Evolutionary conservation across 2,113 vertebrate species (phyloP).

Genomic region (Trinectes maculatus): DNA sequence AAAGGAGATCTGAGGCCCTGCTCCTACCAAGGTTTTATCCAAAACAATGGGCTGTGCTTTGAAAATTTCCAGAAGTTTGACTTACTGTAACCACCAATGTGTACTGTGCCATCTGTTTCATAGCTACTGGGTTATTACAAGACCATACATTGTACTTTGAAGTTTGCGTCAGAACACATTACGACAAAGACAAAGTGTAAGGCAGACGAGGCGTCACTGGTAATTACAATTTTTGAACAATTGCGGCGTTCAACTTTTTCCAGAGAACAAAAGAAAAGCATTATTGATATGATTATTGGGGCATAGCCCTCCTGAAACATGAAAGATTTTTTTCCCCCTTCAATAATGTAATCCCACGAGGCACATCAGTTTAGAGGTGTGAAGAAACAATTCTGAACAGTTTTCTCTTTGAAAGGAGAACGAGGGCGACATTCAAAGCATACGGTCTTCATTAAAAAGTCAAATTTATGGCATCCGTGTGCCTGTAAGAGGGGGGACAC

Average conservation of each 20-base stretch:
- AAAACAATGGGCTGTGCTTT: conserved; percentile 72
- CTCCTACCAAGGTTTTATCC: conserved; percentile 55
- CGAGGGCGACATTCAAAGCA: conserved; percentile 76
- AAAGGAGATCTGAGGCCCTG: conserved; percentile 60
- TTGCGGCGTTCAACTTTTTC: conserved; percentile 70
- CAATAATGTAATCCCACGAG: conserved; percentile 79
- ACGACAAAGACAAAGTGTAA: conserved; percentile 67
- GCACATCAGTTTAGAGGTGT: conserved; percentile 80
- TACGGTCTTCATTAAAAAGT: conserved; percentile 81
- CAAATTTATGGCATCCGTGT: conserved; percentile 73
- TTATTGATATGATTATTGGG: conserved; percentile 79
- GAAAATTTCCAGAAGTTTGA: conserved; percentile 72
- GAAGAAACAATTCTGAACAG: conserved; percentile 78
- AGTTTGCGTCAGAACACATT: conserved; percentile 67
- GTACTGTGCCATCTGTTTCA: conserved; percentile 53
- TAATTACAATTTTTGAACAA: conserved; percentile 79
- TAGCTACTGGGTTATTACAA: conserved; percentile 66
- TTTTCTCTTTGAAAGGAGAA: conserved; percentile 73
- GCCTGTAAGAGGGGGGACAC: conserved; percentile 69
- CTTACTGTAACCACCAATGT: conserved; percentile 44
- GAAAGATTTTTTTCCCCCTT: conserved; percentile 74
- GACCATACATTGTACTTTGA: conserved; percentile 68
- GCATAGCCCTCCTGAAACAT: conserved; percentile 79
- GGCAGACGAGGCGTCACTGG: conserved; percentile 60
- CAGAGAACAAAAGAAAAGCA: conserved; percentile 80